phyloP scores from a whole-genome alignment of 2,113 vertebrate genomes.

The Columba janthina region DNA sequence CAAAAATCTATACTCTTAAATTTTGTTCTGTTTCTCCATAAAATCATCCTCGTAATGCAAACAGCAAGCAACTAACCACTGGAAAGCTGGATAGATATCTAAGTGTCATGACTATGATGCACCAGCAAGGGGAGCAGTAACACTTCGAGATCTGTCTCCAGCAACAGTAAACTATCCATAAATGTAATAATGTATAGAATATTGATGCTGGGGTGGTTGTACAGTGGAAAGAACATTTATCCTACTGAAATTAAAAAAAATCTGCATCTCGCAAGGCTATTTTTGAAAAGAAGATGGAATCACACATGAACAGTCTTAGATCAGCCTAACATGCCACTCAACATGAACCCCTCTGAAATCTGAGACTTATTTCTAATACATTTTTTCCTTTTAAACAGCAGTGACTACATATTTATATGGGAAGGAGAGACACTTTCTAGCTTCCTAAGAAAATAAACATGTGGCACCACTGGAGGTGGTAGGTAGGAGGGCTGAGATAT shows the following conservation, averaged over 20 bases:
- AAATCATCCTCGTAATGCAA: neutral
- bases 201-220: neutral
- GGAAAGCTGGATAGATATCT: neutral
- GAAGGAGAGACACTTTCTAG: neutral
- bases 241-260: neutral
- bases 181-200: neutral
- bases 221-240: conserved; percentile 33
- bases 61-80: neutral
- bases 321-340: neutral
- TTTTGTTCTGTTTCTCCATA: neutral
- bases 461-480: neutral
- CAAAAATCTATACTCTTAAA: neutral
- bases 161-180: neutral
- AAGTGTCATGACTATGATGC: conserved; percentile 54
- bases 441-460: neutral
- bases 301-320: neutral
- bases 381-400: neutral
- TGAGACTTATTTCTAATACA: neutral
- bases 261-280: neutral
- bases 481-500: neutral
- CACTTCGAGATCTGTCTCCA: conserved; percentile 67
- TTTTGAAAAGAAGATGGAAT: neutral
- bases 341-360: neutral
- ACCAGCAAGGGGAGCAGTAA: conserved; percentile 81
- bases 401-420: neutral